Conservation (phyloP, 2,797 vertebrate genomes). For the Hylomyscus alleni region DNA sequence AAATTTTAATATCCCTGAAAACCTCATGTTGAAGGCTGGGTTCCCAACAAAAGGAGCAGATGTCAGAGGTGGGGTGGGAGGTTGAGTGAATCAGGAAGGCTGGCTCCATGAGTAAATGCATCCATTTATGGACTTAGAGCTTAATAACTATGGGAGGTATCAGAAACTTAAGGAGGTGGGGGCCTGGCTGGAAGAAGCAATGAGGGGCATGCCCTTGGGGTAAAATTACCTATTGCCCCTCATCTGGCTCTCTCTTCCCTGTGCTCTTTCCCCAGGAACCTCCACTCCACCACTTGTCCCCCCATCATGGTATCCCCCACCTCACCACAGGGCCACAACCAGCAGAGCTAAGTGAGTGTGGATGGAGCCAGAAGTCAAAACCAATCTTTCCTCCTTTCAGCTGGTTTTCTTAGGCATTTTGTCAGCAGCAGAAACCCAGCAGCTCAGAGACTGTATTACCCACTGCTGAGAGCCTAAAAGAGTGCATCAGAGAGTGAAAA, state of each 20-base stretch:
- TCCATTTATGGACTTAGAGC: too few species aligned
- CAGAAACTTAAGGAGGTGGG: neutral
- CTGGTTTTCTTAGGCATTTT: neutral
- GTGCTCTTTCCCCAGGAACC: neutral
- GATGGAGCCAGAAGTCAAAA: neutral
- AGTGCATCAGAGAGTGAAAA: neutral
- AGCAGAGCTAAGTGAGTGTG: too few species aligned
- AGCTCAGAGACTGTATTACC: neutral
- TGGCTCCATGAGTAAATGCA: neutral
- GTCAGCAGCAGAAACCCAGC: neutral
- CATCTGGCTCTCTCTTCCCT: neutral
- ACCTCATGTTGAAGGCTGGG: neutral
- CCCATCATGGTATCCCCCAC: neutral
- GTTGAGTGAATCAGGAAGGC: neutral
- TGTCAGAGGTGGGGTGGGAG: neutral
- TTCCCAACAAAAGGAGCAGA: neutral
- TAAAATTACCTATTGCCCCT: neutral
- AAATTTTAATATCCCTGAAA: neutral
- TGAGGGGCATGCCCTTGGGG: neutral
- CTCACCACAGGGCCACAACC: neutral
- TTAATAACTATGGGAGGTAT: neutral
- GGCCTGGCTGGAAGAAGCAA: neutral
- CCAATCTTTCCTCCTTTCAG: neutral
- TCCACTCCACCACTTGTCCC: neutral
- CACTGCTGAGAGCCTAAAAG: conserved; percentile 25